A percentile compares a stretch with the other conserved stretches of the same genome.
Conservation (phyloP, 2,113 vertebrate genomes). For the Xyliphius kryptos region DNA sequence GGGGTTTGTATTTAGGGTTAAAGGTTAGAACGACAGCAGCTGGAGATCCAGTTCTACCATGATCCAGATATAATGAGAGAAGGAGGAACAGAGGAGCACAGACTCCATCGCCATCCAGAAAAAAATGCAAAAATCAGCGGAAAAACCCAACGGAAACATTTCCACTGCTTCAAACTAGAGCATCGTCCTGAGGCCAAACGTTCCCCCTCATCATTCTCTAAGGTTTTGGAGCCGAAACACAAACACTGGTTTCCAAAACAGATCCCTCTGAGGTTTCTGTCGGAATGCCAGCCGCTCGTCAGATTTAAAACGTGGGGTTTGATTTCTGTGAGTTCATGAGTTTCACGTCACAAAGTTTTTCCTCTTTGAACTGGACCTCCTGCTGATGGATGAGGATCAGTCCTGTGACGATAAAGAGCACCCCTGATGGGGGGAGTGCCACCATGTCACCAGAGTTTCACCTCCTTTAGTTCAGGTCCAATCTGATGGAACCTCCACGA, state of each 20-base stretch:
- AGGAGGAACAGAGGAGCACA: conserved; percentile 11
- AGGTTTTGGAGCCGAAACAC: conserved; percentile 50
- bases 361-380: no score
- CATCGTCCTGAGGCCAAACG: conserved; percentile 44
- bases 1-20: no score
- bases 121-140: conserved; percentile 18
- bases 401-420: no score
- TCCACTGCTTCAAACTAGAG: conserved; percentile 24
- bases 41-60: not conserved
- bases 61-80: not conserved
- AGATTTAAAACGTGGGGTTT: no score
- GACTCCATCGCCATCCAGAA: conserved; percentile 11
- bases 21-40: not conserved
- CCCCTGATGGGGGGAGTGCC: no score
- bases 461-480: no score
- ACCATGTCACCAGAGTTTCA: no score
- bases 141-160: conserved; percentile 31
- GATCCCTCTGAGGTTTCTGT: conserved; percentile 8
- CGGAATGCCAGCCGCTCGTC: no score
- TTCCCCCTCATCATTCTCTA: conserved; percentile 48
- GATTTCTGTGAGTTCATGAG: no score
- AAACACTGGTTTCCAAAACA: conserved; percentile 41
- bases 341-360: no score
- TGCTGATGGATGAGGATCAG: no score
- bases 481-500: no score